These are phyloP conservation scores for Siniperca obscura DNA, from an alignment of 2,797 vertebrate genomes.

Conservation along the genomic window DNA sequence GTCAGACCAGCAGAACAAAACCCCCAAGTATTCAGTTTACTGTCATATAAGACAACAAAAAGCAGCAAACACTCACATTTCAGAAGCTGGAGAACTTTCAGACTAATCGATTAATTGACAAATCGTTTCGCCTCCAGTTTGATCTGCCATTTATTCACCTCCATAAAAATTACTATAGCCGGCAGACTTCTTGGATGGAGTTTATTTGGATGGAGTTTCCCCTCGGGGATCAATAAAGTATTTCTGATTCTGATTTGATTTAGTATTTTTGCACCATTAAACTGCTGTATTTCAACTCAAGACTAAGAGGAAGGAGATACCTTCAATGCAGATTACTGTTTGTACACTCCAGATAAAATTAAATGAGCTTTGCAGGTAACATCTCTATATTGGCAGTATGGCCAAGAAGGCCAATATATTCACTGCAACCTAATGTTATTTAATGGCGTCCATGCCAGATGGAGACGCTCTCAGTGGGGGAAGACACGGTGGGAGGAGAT, in stretches of 20 bases:
- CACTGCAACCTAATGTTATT: constrained; percentile 19
- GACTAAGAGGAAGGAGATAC: neutral
- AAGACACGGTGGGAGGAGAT: constrained; percentile 4
- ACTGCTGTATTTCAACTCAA: neutral
- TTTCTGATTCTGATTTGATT: neutral
- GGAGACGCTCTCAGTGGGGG: constrained; percentile 38
- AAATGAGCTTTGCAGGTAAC: constrained; percentile 22
- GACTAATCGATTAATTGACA: neutral
- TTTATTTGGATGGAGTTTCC: neutral
- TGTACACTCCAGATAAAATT: constrained; percentile 1
- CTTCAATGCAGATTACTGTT: neutral
- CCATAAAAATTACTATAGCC: neutral
- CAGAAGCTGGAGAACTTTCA: too few relatives aligned
- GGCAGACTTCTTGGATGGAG: too few relatives aligned
- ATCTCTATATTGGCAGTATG: constrained; percentile 28
- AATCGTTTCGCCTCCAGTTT: too few relatives aligned
- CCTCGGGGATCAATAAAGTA: too few relatives aligned
- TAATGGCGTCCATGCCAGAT: constrained; percentile 32
- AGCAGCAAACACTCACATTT: neutral
- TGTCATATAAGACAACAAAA: neutral
- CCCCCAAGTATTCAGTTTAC: neutral
- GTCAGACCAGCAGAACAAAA: too few relatives aligned
- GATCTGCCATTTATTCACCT: neutral
- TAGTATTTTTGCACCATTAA: neutral
- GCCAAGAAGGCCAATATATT: constrained; percentile 18